Percentiles rank a stretch among this genome's conserved stretches.
These are phyloP conservation scores for Troides oblongomaculatus DNA, from an alignment of 2,888 invertebrate species.

Conservation along the genomic window DNA sequence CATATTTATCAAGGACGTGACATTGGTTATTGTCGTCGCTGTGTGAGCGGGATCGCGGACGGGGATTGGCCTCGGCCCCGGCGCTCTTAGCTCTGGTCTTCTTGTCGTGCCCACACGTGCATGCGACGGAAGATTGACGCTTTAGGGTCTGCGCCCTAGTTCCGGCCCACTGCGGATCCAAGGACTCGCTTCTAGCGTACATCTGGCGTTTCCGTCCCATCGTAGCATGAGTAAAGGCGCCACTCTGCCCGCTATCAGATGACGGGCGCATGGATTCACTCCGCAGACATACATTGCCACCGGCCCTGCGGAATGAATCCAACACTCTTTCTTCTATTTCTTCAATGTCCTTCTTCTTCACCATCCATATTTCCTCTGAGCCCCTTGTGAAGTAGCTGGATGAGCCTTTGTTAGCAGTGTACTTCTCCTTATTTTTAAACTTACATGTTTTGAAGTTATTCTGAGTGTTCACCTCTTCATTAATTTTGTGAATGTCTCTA, in stretches of 20 bases:
- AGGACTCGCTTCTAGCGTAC: conserved; percentile 69
- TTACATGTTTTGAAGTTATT: conserved; percentile 66
- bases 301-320: conserved; percentile 68
- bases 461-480: conserved; percentile 59
- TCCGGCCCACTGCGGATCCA: conserved; percentile 65
- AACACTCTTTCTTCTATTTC: conserved; percentile 73
- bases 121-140: conserved; percentile 70
- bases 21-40: conserved; percentile 62
- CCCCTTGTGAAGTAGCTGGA: conserved; percentile 72
- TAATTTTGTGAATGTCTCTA: conserved; percentile 42
- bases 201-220: conserved; percentile 57
- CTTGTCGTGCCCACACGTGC: conserved; percentile 74
- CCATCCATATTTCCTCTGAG: conserved; percentile 74
- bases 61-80: conserved; percentile 45
- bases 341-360: conserved; percentile 76
- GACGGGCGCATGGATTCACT: conserved; percentile 53
- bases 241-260: conserved; percentile 57
- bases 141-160: conserved; percentile 65
- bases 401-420: conserved; percentile 67
- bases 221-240: conserved; percentile 54
- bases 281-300: conserved; percentile 55
- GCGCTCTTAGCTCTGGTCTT: conserved; percentile 61
- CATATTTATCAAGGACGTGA: conserved; percentile 75
- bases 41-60: conserved; percentile 67
- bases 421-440: conserved; percentile 63